Evolutionary conservation across 2,113 vertebrate genomes (phyloP), one percentile per base, ranked within the genome.

Genomic region (Cervus canadensis): DNA sequence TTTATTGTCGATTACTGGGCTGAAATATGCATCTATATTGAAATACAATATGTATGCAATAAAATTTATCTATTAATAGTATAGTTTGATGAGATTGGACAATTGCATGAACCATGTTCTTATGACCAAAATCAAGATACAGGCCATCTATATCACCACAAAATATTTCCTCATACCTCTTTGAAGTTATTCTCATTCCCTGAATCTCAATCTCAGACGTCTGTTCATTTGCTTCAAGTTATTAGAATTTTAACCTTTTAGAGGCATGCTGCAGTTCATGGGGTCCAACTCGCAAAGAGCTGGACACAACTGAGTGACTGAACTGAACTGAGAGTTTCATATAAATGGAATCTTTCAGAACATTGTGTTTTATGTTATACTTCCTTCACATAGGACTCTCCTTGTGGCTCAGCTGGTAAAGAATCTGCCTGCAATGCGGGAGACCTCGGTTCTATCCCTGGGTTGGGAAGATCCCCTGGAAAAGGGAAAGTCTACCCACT

Each of bases 241-340:
- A 85, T 16, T 62, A 43, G 17, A 78, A 78, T 15, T 85, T 54
- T 86, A 6, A 26, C 48, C 16, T 62, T 95, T 79, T 36, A 64
- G n/a, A 50, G 30, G 8, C 0, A 1, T 36, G 19, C n/a, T 21
- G 9, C 17, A 36, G n/a, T 23, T 19, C 19, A 71, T 71, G 17
- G 33, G 64, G n/a, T 71, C 48, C 48, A 50, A 50, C 48, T 50
- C 17, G 1, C 64, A 71, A 21, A 36, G 64, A 71, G 9, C 11
- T 36, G n/a, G n/a, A 71, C 17, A 71, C 0, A 0, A 36, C n/a
- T 71, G n/a, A 36, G n/a, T 2, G 2, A 36, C 8, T 21, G 10
- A 21, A 71, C n/a, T 23, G n/a, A 71, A 67, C n/a, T 67, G 64
- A 64, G 62, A 36, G 33, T n/a, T 64, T 50, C 85, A 87, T 25